phyloP scores from a whole-genome alignment of 2,888 invertebrate genomes.

The Synergus japonicus region DNA sequence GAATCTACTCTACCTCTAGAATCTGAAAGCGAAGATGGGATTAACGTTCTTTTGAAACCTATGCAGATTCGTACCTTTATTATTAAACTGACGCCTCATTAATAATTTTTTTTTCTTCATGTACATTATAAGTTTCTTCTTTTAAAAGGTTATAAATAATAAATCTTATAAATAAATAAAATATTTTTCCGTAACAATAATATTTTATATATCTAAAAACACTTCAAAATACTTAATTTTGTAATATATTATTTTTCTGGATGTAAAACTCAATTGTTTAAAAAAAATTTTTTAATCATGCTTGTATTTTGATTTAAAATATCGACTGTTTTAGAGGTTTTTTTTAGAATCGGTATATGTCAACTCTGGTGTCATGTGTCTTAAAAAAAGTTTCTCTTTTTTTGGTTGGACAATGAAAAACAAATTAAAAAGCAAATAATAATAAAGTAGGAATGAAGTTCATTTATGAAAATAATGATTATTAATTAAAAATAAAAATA shows the following conservation, averaged over 20 bases:
- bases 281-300: too few relatives aligned
- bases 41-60: constrained; percentile 80
- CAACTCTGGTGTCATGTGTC: background rate
- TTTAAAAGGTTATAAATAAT: background rate
- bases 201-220: background rate
- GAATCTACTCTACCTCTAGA: constrained; percentile 25
- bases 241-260: background rate
- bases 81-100: constrained; percentile 62
- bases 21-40: constrained; percentile 58
- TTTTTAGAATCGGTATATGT: background rate
- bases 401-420: too few relatives aligned
- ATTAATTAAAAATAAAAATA: background rate
- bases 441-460: background rate
- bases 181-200: background rate
- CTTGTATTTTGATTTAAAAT: background rate
- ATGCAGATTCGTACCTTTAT: constrained; percentile 88
- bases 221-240: background rate
- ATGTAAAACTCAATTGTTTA: background rate
- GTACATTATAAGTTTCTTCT: background rate
- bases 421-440: too few relatives aligned
- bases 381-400: background rate
- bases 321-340: background rate
- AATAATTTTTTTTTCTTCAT: background rate
- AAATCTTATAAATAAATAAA: background rate
- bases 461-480: background rate